Percentiles rank a stretch among this genome's conserved stretches.
phyloP scores from a whole-genome alignment of 2,888 invertebrate species.

The Leucozona laternaria region DNA sequence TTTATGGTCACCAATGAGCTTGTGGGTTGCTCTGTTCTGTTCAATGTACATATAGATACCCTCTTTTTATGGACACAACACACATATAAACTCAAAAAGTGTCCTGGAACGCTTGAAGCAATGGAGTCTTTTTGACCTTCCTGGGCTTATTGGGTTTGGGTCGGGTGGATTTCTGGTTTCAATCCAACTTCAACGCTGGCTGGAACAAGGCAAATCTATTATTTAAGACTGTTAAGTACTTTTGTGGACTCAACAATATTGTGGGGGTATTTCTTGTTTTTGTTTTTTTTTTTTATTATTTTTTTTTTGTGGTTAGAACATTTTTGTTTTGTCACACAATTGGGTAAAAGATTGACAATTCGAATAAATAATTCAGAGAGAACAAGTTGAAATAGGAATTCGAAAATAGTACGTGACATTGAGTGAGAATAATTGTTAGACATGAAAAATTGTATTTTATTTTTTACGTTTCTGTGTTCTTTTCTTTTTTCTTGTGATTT shows the following conservation, averaged over 20 bases:
- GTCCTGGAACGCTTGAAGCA: not conserved
- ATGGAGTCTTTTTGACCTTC: slow-evolving; percentile 47
- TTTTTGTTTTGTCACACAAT: slow-evolving; percentile 42
- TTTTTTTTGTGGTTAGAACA: not conserved
- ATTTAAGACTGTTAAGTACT: slow-evolving; percentile 48
- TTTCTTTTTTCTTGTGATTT: too few species aligned
- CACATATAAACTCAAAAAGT: not conserved
- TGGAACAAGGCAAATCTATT: slow-evolving; percentile 35
- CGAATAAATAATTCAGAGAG: slow-evolving; percentile 53
- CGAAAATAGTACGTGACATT: slow-evolving; percentile 39
- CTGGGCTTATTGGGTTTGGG: too few species aligned
- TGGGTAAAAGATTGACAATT: slow-evolving; percentile 46
- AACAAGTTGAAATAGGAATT: slow-evolving; percentile 11
- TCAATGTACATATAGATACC: not conserved
- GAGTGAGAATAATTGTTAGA: slow-evolving; percentile 34
- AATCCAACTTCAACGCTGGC: too few species aligned
- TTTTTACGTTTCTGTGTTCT: too few species aligned
- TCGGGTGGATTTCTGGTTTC: not conserved
- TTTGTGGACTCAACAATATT: slow-evolving; percentile 35
- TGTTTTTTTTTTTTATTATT: not conserved
- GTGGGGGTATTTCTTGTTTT: not conserved
- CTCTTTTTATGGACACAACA: not conserved
- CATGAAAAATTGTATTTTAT: slow-evolving; percentile 8
- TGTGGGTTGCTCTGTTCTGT: not conserved
- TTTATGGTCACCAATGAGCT: slow-evolving; percentile 43